A percentile compares a stretch with the other conserved stretches of the same genome.
phyloP scores from a whole-genome alignment of 2,113 vertebrate species.

The Panurus biarmicus region DNA sequence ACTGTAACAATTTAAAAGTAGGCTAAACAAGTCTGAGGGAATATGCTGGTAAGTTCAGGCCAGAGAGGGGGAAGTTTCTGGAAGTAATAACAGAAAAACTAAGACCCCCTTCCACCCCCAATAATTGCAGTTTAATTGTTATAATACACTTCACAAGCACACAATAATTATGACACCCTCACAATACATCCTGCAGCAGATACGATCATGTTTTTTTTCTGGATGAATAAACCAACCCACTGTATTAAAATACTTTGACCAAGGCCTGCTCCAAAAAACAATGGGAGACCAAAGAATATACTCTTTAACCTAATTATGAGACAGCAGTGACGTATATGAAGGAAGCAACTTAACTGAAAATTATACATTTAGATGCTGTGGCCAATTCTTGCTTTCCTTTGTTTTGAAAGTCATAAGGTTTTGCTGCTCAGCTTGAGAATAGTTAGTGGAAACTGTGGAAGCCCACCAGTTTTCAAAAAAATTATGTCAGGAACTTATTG shows the following conservation, averaged over 20 bases:
- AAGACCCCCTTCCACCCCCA: neutral
- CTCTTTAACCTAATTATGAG: neutral
- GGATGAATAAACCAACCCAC: neutral
- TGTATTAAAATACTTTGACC: neutral
- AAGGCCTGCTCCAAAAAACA: neutral
- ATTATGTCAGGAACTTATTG: neutral
- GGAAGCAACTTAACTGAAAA: neutral
- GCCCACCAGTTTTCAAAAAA: neutral
- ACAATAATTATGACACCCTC: neutral
- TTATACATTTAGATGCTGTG: neutral
- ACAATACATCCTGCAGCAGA: neutral
- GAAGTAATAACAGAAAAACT: neutral
- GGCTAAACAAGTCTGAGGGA: slow-evolving; percentile 12
- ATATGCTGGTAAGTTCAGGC: neutral
- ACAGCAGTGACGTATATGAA: neutral
- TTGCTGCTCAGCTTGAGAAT: neutral
- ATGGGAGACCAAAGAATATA: neutral
- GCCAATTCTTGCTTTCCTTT: neutral
- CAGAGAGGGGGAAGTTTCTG: neutral
- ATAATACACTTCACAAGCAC: neutral
- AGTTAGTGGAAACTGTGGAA: neutral
- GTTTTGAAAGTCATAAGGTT: neutral
- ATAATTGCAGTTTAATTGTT: neutral
- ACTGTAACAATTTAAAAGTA: slow-evolving; percentile 17
- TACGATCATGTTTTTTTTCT: neutral